Conservation (phyloP, 2,113 vertebrate species). For the Blennius ocellaris region DNA sequence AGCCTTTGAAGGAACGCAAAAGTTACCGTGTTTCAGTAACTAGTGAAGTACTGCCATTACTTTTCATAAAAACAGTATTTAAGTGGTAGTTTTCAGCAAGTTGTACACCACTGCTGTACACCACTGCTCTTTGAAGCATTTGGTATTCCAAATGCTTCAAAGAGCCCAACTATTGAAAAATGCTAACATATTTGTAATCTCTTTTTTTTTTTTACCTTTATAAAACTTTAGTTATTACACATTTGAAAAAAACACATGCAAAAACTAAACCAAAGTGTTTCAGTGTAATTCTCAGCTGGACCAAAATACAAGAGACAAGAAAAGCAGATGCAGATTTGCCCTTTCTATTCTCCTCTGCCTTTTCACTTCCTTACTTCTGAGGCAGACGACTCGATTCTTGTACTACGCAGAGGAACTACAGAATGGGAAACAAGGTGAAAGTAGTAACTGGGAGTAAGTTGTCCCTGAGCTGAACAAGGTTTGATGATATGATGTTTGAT, state of each 20-base stretch:
- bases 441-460: constrained; percentile 1
- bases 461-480: constrained; percentile 24
- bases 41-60: too few species aligned
- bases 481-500: constrained; percentile 21
- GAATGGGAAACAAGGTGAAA: neutral
- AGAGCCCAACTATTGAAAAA: too few species aligned
- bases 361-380: constrained; percentile 6
- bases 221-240: neutral
- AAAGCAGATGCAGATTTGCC: neutral
- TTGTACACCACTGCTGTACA: too few species aligned
- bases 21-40: too few species aligned
- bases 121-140: too few species aligned
- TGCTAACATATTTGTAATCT: too few species aligned
- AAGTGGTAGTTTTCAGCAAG: too few species aligned
- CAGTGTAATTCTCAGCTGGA: neutral
- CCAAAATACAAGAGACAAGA: neutral
- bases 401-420: neutral
- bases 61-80: too few species aligned
- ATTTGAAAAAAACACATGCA: neutral
- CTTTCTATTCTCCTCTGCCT: neutral
- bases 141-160: too few species aligned
- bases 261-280: neutral
- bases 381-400: neutral
- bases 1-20: too few species aligned
- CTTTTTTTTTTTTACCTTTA: too few species aligned